Evolutionary conservation across 2,113 vertebrate species (phyloP).

Genomic region (Rousettus leschenaultii): DNA sequence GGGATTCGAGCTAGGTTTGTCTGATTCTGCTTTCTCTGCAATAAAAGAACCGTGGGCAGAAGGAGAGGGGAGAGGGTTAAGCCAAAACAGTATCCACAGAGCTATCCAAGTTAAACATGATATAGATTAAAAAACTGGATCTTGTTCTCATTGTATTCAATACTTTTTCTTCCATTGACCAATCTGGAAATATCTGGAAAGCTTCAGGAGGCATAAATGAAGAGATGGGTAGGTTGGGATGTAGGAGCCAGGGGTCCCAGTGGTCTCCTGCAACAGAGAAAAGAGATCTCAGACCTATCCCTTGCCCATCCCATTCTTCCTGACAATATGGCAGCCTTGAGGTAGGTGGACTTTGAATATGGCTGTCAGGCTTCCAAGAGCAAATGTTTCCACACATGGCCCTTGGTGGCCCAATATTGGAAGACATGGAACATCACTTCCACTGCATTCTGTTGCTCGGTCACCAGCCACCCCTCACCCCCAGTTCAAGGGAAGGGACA

Average conservation of each 20-base stretch:
- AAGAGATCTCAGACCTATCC: neutral
- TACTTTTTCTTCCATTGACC: neutral
- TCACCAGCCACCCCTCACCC: neutral
- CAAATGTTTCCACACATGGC: neutral
- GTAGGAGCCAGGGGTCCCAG: neutral
- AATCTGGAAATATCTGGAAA: neutral
- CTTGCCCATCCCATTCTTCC: neutral
- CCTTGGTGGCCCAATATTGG: neutral
- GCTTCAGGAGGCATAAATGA: neutral
- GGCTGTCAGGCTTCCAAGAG: neutral
- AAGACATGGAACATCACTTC: neutral
- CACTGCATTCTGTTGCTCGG: neutral
- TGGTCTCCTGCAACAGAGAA: neutral
- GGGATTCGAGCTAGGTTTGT: fast-evolving
- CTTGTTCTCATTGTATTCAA: neutral
- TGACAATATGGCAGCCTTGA: neutral
- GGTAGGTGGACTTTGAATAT: neutral
- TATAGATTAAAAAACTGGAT: neutral
- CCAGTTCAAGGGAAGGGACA: neutral
- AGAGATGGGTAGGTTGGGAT: neutral
- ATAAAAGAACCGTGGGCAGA: fast-evolving
- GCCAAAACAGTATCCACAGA: fast-evolving
- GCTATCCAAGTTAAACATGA: too few species aligned
- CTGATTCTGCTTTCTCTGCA: neutral
- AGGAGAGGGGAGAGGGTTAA: fast-evolving